Evolutionary conservation across 2,888 invertebrate genomes (phyloP).

Genomic region (Heterodera filipjevi): DNA sequence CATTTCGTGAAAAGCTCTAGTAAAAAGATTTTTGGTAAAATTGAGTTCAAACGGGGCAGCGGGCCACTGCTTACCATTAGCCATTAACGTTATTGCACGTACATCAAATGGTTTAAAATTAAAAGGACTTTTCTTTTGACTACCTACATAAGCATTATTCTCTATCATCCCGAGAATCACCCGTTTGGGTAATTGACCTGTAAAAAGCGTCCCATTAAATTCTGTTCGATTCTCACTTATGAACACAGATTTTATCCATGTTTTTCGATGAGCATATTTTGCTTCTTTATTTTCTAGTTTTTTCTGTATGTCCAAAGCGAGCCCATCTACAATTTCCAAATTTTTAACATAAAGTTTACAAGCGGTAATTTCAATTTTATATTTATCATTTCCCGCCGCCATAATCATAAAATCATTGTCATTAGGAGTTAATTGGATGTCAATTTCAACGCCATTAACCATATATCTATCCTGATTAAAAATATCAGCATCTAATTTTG

Average conservation of each 20-base stretch:
- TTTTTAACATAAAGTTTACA: slow-evolving; percentile 6
- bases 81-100: too few relatives aligned
- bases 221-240: neutral
- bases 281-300: neutral
- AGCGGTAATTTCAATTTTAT: neutral
- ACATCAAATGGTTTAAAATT: too few relatives aligned
- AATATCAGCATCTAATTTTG: slow-evolving; percentile 1
- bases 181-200: neutral
- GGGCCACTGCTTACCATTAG: too few relatives aligned
- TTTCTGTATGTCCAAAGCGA: slow-evolving; percentile 8
- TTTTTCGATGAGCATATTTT: neutral
- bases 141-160: too few relatives aligned
- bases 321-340: neutral
- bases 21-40: too few relatives aligned
- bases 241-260: neutral
- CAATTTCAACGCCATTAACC: neutral
- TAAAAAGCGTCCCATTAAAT: neutral
- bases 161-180: too few relatives aligned
- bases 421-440: neutral
- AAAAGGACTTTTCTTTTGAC: too few relatives aligned
- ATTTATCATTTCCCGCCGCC: neutral
- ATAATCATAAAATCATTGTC: neutral
- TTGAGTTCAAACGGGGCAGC: too few relatives aligned
- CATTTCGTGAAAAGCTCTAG: too few relatives aligned
- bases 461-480: slow-evolving; percentile 6